Evolutionary conservation across 2,113 vertebrate genomes (phyloP), one percentile per base, ranked within the genome.

Genomic region (Aptenodytes forsteri): DNA sequence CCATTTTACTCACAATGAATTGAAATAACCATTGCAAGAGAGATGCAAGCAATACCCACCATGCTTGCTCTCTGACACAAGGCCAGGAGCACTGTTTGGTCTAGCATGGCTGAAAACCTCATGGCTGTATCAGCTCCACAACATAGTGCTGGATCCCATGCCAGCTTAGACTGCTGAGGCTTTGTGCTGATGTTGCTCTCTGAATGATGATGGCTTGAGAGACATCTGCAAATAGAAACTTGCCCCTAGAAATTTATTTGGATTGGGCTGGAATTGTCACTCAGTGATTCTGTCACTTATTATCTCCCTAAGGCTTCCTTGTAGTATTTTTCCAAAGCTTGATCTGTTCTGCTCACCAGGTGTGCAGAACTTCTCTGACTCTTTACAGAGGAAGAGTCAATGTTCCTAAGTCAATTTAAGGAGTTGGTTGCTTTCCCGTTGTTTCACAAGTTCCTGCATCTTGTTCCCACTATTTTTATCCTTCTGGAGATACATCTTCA

Each of bases 351-450:
- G 30, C 34, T 89, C 12, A 55, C 21, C 20, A 92, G 42, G 15
- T 6, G 0, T 50, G 32, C 32, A 75, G 80, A 75, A 25, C 59
- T 70, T 79, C 22, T 87, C 49, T 89, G 50, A 59, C 7, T 40
- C 26, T 61, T 22, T 58, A 30, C 4, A 59, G 52, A 72, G 18
- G 27, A 84, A 87, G 29, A 79, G 11, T 59, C 16, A n/a, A 19
- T 49, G 34, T 49, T 93, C 44, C 19, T 34, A 77, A 75, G 26
- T 65, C 23, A 79, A 27, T 65, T 84, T 61, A 87, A 94, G 55
- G n/a, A 73, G 20, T 26, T 0, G 0, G 2, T 71, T 70, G 49
- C 27, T 83, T 89, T 76, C 17, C 17, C 5, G 22, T n/a, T 83
- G 20, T 56, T 73, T 87, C 29, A 20, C 22, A 73, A 17, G 54